phyloP scores from a whole-genome alignment of 1,140 invertebrate genomes.

The Leptopilina boulardi region DNA sequence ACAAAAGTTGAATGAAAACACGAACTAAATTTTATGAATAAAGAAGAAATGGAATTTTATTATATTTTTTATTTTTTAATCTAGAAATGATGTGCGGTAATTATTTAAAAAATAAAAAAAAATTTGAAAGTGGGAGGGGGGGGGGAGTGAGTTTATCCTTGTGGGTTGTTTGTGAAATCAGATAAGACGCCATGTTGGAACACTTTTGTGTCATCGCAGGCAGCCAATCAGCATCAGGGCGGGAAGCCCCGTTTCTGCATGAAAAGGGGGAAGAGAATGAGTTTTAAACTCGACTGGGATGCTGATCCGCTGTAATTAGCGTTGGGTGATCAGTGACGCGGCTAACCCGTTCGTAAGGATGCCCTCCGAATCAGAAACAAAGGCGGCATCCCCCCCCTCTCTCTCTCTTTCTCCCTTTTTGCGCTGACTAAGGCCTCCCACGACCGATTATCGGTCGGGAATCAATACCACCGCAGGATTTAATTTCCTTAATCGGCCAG shows the following conservation, averaged over 20 bases:
- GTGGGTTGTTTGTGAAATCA: constrained; percentile 67
- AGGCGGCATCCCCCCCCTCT: constrained; percentile 56
- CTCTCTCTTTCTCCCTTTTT: no score
- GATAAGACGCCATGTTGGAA: constrained; percentile 74
- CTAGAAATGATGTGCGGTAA: constrained; percentile 47
- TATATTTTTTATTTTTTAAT: no score
- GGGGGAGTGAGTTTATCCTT: constrained; percentile 48
- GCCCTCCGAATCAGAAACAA: constrained; percentile 62
- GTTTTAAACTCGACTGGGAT: constrained; percentile 71
- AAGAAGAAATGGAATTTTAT: constrained; percentile 38
- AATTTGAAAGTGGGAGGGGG: constrained; percentile 44
- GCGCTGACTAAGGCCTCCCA: constrained; percentile 58
- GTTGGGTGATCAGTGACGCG: constrained; percentile 73
- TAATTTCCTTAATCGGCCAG: constrained; percentile 60
- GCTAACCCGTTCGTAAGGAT: constrained; percentile 64
- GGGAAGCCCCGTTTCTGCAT: constrained; percentile 54
- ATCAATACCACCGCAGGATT: constrained; percentile 60
- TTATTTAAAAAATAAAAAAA: constrained; percentile 56
- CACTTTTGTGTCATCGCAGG: constrained; percentile 72
- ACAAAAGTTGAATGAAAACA: background rate
- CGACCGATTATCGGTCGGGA: constrained; percentile 54
- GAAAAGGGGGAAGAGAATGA: constrained; percentile 68
- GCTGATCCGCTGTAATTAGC: constrained; percentile 74
- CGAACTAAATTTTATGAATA: background rate
- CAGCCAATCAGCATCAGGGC: constrained; percentile 66